Evolutionary conservation across 2,888 invertebrate species (phyloP).

Genomic region (Pseudococcus viburni): DNA sequence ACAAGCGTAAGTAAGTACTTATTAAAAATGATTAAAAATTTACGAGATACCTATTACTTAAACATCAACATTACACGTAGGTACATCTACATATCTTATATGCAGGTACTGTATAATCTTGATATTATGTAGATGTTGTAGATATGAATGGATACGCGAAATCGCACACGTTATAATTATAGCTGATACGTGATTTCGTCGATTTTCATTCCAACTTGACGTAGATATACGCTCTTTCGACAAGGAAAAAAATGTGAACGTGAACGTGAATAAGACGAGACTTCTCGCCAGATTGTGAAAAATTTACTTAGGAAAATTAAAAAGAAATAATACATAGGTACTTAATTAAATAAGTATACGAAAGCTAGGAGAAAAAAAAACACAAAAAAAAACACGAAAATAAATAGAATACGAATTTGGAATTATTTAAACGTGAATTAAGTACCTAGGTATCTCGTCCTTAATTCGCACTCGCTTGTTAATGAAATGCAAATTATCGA

Average conservation of each 20-base stretch:
- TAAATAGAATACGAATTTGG: neutral
- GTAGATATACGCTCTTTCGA: neutral
- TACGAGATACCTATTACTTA: neutral
- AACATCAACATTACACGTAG: too few species aligned
- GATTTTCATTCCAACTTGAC: neutral
- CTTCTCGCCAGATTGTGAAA: neutral
- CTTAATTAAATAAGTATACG: too few species aligned
- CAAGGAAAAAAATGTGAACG: neutral
- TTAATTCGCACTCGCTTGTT: neutral
- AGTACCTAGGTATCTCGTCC: too few species aligned
- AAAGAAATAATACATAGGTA: neutral
- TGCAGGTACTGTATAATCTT: neutral
- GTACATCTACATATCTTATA: neutral
- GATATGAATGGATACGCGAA: neutral
- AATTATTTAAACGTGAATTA: neutral
- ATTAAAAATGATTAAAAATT: conserved; percentile 25
- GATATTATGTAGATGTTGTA: neutral
- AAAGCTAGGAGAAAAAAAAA: too few species aligned
- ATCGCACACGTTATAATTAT: conserved; percentile 25
- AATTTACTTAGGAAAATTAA: neutral
- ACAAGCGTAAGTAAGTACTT: too few species aligned
- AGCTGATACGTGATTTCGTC: conserved; percentile 31
- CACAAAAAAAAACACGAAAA: neutral
- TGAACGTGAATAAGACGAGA: neutral
- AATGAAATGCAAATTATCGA: neutral